A percentile compares a stretch with the other conserved stretches of the same genome.
These are phyloP conservation scores for Serinus canaria DNA, from an alignment of 2,113 vertebrate species.

Conservation along the genomic window DNA sequence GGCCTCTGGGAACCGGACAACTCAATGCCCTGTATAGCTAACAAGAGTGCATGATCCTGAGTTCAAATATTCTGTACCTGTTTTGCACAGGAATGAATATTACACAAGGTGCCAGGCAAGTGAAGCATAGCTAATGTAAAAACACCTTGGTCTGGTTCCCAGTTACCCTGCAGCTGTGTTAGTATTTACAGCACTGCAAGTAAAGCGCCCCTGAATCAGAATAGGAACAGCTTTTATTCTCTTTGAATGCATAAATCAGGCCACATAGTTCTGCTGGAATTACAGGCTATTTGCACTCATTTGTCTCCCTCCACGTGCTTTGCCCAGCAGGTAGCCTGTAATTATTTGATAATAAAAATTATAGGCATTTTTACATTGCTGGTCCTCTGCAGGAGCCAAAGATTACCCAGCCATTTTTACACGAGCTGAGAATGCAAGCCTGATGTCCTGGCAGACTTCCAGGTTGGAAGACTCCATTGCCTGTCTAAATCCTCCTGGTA, in stretches of 20 bases:
- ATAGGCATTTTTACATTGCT: slow-evolving; percentile 37
- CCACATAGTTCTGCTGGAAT: slow-evolving; percentile 24
- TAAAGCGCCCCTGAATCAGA: slow-evolving; percentile 31
- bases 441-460: slow-evolving; percentile 51
- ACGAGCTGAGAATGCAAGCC: not conserved
- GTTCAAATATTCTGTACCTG: slow-evolving; percentile 36
- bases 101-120: slow-evolving; percentile 50
- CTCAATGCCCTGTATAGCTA: slow-evolving; percentile 18
- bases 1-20: not conserved
- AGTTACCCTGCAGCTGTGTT: slow-evolving; percentile 46
- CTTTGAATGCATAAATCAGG: not conserved
- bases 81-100: slow-evolving; percentile 49
- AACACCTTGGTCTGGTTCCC: slow-evolving; percentile 55
- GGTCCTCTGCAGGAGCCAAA: slow-evolving; percentile 43
- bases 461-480: not conserved
- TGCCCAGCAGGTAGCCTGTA: slow-evolving; percentile 53
- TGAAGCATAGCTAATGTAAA: slow-evolving; percentile 43
- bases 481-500: not conserved
- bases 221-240: slow-evolving; percentile 1
- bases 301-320: slow-evolving; percentile 32
- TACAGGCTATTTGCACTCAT: slow-evolving; percentile 30
- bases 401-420: slow-evolving; percentile 48
- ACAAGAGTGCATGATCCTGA: not conserved
- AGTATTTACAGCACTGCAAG: slow-evolving; percentile 26
- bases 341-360: slow-evolving; percentile 65